Evolutionary conservation across 2,113 vertebrate genomes (phyloP).

Genomic region (Sterna hirundo): DNA sequence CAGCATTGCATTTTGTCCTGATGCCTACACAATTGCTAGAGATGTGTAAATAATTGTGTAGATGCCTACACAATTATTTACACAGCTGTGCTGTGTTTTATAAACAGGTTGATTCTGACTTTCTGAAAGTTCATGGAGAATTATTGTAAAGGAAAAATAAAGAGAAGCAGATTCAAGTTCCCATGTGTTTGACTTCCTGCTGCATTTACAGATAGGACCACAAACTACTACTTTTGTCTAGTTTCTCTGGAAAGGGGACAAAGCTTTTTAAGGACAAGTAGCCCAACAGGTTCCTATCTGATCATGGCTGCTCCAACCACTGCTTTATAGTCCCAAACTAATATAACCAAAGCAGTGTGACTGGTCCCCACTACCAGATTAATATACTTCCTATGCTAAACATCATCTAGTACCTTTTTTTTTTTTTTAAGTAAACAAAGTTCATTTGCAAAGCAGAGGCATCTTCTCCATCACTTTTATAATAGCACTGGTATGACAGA

Average conservation of each 20-base stretch:
- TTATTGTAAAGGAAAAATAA: not conserved
- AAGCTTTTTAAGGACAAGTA: not conserved
- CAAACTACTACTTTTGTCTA: not conserved
- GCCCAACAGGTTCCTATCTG: not conserved
- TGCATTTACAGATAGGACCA: not conserved
- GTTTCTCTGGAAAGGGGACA: not conserved
- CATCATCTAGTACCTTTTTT: not conserved
- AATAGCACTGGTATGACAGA: not conserved
- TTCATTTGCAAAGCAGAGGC: not conserved
- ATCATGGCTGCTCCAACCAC: not conserved
- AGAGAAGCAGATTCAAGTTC: not conserved
- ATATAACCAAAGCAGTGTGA: not conserved
- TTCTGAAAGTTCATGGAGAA: not conserved
- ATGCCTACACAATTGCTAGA: not conserved
- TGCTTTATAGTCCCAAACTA: not conserved
- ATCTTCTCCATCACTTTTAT: not conserved
- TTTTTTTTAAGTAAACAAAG: not conserved
- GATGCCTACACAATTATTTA: not conserved
- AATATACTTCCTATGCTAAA: not conserved
- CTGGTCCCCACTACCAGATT: not conserved
- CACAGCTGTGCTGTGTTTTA: not conserved
- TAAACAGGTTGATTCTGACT: not conserved
- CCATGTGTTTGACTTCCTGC: not conserved
- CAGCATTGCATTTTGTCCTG: not conserved
- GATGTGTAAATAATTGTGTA: no score